Percentiles rank a stretch among this genome's conserved stretches.
phyloP scores from a whole-genome alignment of 2,797 vertebrate genomes.

The Muscicapa comitata region DNA sequence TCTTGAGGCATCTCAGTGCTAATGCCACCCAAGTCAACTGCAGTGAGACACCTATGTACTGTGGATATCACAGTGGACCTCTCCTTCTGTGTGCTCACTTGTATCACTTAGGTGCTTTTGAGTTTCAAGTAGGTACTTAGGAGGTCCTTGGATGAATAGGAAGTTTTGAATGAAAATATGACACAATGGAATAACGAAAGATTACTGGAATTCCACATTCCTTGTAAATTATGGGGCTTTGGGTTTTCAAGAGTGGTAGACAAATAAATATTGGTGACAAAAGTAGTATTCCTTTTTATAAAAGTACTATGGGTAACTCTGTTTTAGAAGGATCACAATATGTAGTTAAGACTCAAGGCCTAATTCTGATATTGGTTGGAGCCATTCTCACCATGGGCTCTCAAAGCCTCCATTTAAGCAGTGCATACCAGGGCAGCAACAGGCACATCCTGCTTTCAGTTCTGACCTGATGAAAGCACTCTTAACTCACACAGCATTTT shows the following conservation, averaged over 20 bases:
- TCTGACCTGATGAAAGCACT: background rate
- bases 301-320: background rate
- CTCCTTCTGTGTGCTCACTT: background rate
- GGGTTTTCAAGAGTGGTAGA: background rate
- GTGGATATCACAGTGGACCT: rapidly evolving
- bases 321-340: background rate
- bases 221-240: background rate
- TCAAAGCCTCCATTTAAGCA: background rate
- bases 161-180: background rate
- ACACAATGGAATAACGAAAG: background rate
- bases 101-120: background rate
- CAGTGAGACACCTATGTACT: background rate
- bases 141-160: background rate
- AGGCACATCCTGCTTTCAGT: background rate
- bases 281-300: background rate
- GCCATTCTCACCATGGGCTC: background rate
- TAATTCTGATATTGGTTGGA: background rate
- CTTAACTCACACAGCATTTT: background rate
- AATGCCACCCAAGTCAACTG: background rate
- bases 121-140: background rate
- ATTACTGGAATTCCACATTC: background rate
- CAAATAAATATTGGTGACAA: background rate
- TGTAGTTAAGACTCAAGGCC: background rate
- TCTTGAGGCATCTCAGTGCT: background rate
- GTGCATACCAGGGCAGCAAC: rapidly evolving